Evolutionary conservation across 2,113 vertebrate species (phyloP).

Genomic region (Phrynosoma blainvillii): DNA sequence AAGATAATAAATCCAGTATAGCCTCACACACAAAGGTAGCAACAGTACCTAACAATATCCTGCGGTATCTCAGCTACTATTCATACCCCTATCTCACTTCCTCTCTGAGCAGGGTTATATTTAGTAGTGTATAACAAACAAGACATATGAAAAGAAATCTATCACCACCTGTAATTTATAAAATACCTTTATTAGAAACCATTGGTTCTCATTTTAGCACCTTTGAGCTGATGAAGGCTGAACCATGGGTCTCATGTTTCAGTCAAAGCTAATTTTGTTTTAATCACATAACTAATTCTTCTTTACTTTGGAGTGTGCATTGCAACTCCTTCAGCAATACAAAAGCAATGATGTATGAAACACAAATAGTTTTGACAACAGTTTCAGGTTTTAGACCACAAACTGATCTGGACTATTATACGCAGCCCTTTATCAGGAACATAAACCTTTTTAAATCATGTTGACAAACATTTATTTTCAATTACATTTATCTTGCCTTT

Average conservation of each 20-base stretch:
- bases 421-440: too few species aligned
- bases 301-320: not conserved
- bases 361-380: not conserved
- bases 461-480: not conserved
- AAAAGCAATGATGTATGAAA: not conserved
- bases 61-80: slow-evolving; percentile 7
- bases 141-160: slow-evolving; percentile 3
- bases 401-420: not conserved
- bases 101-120: slow-evolving; percentile 36
- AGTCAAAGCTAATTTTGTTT: not conserved
- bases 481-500: not conserved
- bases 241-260: not conserved
- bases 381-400: not conserved
- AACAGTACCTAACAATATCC: not conserved
- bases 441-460: not conserved
- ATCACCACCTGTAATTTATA: not conserved
- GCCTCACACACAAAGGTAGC: not conserved
- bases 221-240: not conserved
- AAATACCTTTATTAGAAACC: slow-evolving; percentile 9
- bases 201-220: not conserved
- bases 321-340: accelerated
- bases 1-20: not conserved
- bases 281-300: not conserved
- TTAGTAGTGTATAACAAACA: slow-evolving; percentile 44
- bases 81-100: slow-evolving; percentile 34